phyloP scores from a whole-genome alignment of 2,113 vertebrate species.

The Myrmophylax atrothorax region DNA sequence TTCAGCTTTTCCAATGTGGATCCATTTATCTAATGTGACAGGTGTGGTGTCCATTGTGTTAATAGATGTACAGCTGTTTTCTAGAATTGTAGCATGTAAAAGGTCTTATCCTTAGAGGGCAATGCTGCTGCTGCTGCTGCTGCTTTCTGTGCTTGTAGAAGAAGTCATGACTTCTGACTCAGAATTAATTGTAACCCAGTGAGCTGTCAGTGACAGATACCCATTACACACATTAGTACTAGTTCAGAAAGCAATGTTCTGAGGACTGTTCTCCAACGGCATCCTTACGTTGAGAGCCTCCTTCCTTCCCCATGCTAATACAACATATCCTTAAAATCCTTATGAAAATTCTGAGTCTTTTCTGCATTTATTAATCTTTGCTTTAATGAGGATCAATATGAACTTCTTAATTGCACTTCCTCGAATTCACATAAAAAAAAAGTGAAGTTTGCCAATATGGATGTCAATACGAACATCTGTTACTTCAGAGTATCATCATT shows the following conservation, averaged over 20 bases:
- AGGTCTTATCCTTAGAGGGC: conserved; percentile 17
- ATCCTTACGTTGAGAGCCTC: neutral
- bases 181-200: conserved; percentile 40
- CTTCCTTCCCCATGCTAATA: neutral
- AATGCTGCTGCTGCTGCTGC: neutral
- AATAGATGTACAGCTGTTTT: conserved; percentile 8
- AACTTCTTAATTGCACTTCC: neutral
- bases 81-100: neutral
- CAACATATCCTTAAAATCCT: neutral
- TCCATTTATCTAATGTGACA: conserved; percentile 29
- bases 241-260: neutral
- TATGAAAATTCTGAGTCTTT: neutral
- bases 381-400: neutral
- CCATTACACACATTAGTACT: neutral
- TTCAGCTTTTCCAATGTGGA: neutral
- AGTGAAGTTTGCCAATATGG: neutral
- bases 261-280: neutral
- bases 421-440: neutral
- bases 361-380: neutral
- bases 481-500: neutral
- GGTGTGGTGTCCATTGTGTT: neutral
- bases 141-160: conserved; percentile 3
- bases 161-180: conserved; percentile 19
- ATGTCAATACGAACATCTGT: neutral
- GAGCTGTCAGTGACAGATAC: conserved; percentile 39